A percentile compares a stretch with the other conserved stretches of the same genome.
Conservation (phyloP, 2,797 vertebrate species). For the Eutrigla gurnardus region DNA sequence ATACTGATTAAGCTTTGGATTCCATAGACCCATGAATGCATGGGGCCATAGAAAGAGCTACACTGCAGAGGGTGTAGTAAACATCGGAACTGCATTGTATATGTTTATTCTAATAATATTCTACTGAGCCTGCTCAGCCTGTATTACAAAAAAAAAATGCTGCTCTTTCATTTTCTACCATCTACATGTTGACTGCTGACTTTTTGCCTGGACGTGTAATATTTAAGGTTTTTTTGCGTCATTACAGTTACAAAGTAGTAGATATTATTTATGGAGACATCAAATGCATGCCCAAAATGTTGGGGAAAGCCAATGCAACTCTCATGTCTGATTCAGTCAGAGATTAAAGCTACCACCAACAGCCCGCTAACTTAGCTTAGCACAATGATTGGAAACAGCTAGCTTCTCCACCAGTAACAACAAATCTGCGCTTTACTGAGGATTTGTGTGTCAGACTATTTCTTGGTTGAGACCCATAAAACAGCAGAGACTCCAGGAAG, state of each 20-base stretch:
- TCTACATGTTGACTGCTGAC: background rate
- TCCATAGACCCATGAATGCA: background rate
- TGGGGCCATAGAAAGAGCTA: background rate
- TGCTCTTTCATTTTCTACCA: background rate
- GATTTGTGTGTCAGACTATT: background rate
- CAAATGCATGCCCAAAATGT: background rate
- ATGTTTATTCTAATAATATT: background rate
- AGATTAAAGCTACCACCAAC: background rate
- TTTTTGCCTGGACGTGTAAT: background rate
- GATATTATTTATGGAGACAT: background rate
- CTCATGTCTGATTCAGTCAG: background rate
- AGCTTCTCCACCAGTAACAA: background rate
- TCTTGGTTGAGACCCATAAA: background rate
- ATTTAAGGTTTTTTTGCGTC: background rate
- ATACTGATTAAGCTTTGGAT: background rate
- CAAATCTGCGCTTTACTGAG: background rate
- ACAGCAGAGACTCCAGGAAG: background rate
- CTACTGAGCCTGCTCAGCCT: background rate
- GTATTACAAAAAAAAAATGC: background rate
- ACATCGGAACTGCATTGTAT: background rate
- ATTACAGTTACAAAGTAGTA: background rate
- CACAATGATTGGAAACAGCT: background rate
- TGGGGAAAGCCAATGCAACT: background rate
- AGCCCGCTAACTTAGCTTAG: background rate
- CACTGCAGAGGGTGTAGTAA: background rate